These are phyloP conservation scores for Calephelis perditalis DNA, from an alignment of 2,888 invertebrate species.

Conservation along the genomic window DNA sequence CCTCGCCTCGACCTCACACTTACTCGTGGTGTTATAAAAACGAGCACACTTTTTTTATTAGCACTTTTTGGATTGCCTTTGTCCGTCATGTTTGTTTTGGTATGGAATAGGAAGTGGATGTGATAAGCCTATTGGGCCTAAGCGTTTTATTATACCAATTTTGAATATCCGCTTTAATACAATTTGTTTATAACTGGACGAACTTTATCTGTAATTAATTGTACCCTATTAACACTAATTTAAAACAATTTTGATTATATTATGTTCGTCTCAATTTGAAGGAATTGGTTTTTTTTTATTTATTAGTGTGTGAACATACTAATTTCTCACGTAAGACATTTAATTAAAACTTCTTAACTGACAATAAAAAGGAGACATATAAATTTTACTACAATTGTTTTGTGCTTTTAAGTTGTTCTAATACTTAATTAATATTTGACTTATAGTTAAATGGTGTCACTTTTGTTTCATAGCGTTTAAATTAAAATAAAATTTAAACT, in stretches of 20 bases:
- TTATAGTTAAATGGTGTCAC: too few species aligned
- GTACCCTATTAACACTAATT: constrained; percentile 50
- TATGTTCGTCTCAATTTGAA: neutral
- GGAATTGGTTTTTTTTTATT: too few species aligned
- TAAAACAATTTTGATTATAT: neutral
- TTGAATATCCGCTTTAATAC: constrained; percentile 63
- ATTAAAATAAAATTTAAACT: too few species aligned
- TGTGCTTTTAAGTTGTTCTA: too few species aligned
- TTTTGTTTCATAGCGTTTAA: too few species aligned
- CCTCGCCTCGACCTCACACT: constrained; percentile 77
- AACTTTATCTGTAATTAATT: constrained; percentile 17
- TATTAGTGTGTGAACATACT: too few species aligned
- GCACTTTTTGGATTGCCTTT: constrained; percentile 72
- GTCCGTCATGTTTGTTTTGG: constrained; percentile 72
- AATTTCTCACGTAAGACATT: too few species aligned
- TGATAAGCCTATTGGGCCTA: constrained; percentile 72
- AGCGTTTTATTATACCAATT: constrained; percentile 76
- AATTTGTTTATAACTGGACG: constrained; percentile 13
- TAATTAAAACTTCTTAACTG: too few species aligned
- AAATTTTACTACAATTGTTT: too few species aligned
- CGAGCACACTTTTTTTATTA: constrained; percentile 73
- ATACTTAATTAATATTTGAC: too few species aligned
- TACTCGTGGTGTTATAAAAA: constrained; percentile 71
- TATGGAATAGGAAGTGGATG: constrained; percentile 71
- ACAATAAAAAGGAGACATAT: too few species aligned